Evolutionary conservation across 2,113 vertebrate species (phyloP).

Genomic region (Antechinus stuartii): DNA sequence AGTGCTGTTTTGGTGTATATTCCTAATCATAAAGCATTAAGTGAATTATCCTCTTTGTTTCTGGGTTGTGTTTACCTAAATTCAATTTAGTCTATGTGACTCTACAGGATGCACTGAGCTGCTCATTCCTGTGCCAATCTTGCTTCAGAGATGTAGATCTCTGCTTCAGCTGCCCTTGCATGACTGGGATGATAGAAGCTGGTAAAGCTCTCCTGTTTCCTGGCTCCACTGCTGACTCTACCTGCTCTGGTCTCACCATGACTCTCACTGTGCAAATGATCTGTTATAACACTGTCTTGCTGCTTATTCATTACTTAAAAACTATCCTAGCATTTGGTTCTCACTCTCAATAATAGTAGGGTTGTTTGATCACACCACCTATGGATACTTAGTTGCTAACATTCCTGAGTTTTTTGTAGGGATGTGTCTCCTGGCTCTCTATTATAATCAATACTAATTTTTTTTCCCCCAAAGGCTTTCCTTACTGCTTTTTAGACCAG

Average conservation of each 20-base stretch:
- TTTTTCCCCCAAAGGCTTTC: background rate
- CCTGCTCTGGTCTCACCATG: background rate
- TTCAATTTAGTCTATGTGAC: background rate
- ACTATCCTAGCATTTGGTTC: background rate
- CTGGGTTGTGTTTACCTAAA: background rate
- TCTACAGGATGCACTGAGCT: background rate
- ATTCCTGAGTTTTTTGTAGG: background rate
- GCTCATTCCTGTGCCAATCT: background rate
- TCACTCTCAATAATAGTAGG: background rate
- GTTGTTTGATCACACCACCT: background rate
- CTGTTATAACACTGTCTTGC: background rate
- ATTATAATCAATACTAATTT: background rate
- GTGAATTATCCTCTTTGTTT: background rate
- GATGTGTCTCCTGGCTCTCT: background rate
- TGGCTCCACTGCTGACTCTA: background rate
- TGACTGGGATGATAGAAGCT: background rate
- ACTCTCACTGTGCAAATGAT: background rate
- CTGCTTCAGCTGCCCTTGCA: background rate
- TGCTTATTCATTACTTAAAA: background rate
- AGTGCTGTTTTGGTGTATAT: background rate
- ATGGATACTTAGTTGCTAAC: background rate
- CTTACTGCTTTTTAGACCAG: background rate
- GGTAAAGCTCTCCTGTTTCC: background rate
- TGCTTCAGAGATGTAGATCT: background rate
- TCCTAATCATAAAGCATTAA: background rate